Conservation (phyloP, 2,113 vertebrate species). For the Hystrix brachyura region DNA sequence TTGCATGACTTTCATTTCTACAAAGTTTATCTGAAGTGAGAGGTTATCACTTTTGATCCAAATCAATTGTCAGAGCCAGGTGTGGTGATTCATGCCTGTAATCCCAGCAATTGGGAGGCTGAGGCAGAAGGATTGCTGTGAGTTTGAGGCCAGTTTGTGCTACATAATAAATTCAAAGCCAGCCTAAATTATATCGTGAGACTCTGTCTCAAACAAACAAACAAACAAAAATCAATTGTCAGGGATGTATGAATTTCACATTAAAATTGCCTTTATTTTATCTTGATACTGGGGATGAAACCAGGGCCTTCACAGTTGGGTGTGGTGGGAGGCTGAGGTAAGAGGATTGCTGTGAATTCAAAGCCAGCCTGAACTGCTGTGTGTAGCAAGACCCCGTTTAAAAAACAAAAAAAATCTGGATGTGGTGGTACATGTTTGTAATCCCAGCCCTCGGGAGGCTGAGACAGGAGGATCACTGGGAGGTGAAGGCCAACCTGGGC, state of each 20-base stretch:
- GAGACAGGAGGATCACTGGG: too few species aligned
- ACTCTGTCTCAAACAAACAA: background rate
- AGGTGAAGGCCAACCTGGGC: too few species aligned
- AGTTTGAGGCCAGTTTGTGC: background rate
- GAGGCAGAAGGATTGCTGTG: background rate
- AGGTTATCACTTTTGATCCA: background rate
- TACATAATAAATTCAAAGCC: background rate
- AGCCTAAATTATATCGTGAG: background rate
- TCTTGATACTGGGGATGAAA: background rate
- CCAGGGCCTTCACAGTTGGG: background rate
- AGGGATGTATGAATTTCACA: background rate
- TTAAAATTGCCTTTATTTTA: background rate
- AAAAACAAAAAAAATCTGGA: background rate
- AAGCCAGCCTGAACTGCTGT: background rate
- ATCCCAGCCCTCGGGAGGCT: too few species aligned
- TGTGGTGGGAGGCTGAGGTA: background rate
- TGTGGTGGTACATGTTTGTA: too few species aligned
- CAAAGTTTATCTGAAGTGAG: background rate
- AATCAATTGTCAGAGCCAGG: background rate
- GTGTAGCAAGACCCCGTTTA: background rate
- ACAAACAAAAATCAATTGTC: background rate
- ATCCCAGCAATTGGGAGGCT: background rate
- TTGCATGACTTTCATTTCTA: conserved; percentile 8
- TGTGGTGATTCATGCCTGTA: background rate
- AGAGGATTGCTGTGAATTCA: background rate